A percentile compares a stretch with the other conserved stretches of the same genome.
Evolutionary conservation across 1,140 invertebrate genomes (phyloP).

Genomic region (Micrasema minimum): DNA sequence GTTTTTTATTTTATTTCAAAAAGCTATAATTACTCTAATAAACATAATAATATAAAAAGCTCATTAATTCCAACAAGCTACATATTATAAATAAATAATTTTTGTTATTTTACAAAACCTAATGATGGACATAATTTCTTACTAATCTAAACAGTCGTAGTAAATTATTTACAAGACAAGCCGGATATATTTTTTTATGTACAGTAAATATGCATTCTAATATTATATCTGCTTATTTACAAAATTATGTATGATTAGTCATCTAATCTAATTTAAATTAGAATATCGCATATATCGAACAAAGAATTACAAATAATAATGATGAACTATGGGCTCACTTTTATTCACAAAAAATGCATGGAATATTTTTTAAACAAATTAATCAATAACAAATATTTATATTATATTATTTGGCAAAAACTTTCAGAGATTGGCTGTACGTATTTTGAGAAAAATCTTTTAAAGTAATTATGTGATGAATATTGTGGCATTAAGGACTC

Average conservation of each 20-base stretch:
- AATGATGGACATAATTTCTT: slow-evolving; percentile 16
- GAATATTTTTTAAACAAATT: not conserved
- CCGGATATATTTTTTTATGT: not conserved
- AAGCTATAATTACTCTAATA: slow-evolving; percentile 28
- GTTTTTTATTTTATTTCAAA: slow-evolving; percentile 42
- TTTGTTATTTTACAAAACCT: slow-evolving; percentile 29
- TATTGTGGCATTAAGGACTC: slow-evolving; percentile 3
- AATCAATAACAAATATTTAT: not conserved
- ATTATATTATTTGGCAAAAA: slow-evolving; percentile 7
- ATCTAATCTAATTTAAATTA: too few species aligned
- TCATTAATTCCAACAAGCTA: slow-evolving; percentile 22
- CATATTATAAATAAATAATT: slow-evolving; percentile 21
- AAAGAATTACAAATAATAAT: too few species aligned
- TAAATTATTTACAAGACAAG: slow-evolving; percentile 16
- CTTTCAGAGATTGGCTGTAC: not conserved
- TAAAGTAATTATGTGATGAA: not conserved
- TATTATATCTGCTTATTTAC: not conserved
- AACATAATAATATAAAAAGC: slow-evolving; percentile 21
- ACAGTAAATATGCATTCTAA: not conserved
- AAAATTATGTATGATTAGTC: too few species aligned
- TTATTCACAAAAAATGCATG: too few species aligned
- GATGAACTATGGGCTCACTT: too few species aligned
- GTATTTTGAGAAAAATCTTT: too few species aligned
- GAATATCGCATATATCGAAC: too few species aligned
- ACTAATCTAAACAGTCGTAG: not conserved